Base-by-base conservation (phyloP, 2,888 invertebrate species). In the Drepana falcataria region DNA sequence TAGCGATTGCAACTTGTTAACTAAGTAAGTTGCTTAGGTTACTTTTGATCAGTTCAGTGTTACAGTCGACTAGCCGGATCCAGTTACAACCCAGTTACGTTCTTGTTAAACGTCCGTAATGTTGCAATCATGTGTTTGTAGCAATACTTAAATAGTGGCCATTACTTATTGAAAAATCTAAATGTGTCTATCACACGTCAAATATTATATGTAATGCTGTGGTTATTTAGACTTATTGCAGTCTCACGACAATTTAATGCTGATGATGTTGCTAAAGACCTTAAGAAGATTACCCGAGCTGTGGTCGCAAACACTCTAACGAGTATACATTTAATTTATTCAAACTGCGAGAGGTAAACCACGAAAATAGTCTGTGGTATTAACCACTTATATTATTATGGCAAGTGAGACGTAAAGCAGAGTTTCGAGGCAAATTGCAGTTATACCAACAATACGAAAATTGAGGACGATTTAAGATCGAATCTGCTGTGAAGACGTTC, bases 1-100 rank as follows among this genome's bases (percentile, higher is more conserved):
- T 51, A 49, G 54, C 63, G 65, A 71, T 73, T 70, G 64, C 64
- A 58, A 70, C 64, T 72, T 65, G 67, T 66, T 71, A 74, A 72
- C 73, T 66, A 66, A 63, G 65, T 59, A 66, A 62, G 65, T 59
- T 60, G 59, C 65, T 68, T 66, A 60, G 60, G 64, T 72, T 68
- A 64, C 65, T 66, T 59, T 60, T 65, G 65, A 61, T 65, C 63
- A 58, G 61, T 69, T 71, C 63, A 58, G 55, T 63, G 60, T 61
- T 66, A 65, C 55, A 71, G 58, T 21, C 21, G 21, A 65, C 62
- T 66, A 60, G 64, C 61, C 59, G 57, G 44, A 9, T 44, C 41
- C 51, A 49, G 55, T 55, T 53, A 44, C 44, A 44, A 44, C 44
- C 44, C 9, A 44, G 44, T 44, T 37, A 44, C 44, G 44, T 44